phyloP scores from a whole-genome alignment of 2,797 vertebrate species.

The Dermochelys coriacea region DNA sequence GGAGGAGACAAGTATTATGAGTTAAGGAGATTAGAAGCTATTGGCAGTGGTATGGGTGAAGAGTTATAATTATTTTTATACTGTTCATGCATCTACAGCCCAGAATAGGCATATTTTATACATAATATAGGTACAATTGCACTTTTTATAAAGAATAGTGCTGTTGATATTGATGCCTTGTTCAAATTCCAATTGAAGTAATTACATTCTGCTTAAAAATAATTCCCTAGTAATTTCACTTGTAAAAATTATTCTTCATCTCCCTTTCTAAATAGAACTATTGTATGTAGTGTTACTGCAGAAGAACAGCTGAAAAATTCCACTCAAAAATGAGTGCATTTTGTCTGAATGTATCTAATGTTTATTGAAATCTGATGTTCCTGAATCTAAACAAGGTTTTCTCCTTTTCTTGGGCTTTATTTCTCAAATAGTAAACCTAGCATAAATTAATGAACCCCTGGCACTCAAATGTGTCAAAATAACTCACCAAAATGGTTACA shows the following conservation, averaged over 20 bases:
- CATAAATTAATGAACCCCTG: background rate
- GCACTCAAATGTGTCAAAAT: background rate
- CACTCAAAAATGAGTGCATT: background rate
- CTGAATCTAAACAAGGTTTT: background rate
- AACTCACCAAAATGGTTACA: background rate
- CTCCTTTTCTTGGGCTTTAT: background rate
- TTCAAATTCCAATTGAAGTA: background rate
- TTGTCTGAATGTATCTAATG: background rate
- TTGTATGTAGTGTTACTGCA: background rate
- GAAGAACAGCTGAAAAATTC: background rate
- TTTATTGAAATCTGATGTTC: background rate
- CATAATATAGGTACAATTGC: background rate
- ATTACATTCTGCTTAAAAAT: background rate
- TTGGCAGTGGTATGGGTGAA: background rate
- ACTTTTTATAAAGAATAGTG: background rate
- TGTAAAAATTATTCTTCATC: conserved; percentile 6
- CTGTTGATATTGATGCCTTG: background rate
- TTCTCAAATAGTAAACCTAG: background rate
- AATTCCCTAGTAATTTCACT: background rate
- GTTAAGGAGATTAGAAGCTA: background rate
- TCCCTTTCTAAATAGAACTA: background rate
- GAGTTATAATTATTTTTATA: background rate
- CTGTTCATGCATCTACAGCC: background rate
- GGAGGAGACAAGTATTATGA: background rate
- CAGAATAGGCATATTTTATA: background rate